Evolutionary conservation across 1,140 invertebrate species (phyloP), one percentile per base, ranked within the genome.

Genomic region (Phocides pigmalion): DNA sequence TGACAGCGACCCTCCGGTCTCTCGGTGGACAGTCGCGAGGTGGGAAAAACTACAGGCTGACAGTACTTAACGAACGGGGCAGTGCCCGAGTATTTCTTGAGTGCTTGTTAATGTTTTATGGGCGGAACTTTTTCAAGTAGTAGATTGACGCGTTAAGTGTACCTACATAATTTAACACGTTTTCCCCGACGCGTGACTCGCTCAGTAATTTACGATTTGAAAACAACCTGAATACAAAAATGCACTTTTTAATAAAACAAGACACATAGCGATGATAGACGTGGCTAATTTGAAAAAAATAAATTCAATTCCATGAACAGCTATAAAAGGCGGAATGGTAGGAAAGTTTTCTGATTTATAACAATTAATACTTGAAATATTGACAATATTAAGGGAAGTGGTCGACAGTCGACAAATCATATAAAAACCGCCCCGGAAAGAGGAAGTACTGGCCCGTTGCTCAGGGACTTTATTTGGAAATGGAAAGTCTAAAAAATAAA

Each of bases 41-140:
- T 90, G 86, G 88, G 88, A 88, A 90, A 87, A 89, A 88, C 85
- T 88, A 88, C 86, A 71, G 76, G 73, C 84, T 84, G 85, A 82
- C 87, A 84, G 76, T 90, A 89, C 88, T 90, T 89, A 89, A 87
- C 85, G 81, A 81, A 84, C 86, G 77, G 78, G 73, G 70, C 81
- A 81, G 66, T 74, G 72, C 72, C 66, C 82, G 79, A 81, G 84
- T 80, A 83, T 87, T 86, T 84, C 87, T 86, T 89, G 89, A 91
- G 87, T 91, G 87, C 87, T 87, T 85, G 87, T 91, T 91, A 91
- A 91, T 91, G 89, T 91, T 91, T 91, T 86, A 91, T 91, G 85
- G 87, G 85, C 80, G 85, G 81, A 87, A 89, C 83, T 89, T 91
- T 89, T 91, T 85, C 80, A 77, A 81, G 79, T 84, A 84, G 82